Percentiles rank a stretch among this genome's conserved stretches.
Evolutionary conservation across 2,113 vertebrate genomes (phyloP).

Genomic region (Phaetusa simplex): DNA sequence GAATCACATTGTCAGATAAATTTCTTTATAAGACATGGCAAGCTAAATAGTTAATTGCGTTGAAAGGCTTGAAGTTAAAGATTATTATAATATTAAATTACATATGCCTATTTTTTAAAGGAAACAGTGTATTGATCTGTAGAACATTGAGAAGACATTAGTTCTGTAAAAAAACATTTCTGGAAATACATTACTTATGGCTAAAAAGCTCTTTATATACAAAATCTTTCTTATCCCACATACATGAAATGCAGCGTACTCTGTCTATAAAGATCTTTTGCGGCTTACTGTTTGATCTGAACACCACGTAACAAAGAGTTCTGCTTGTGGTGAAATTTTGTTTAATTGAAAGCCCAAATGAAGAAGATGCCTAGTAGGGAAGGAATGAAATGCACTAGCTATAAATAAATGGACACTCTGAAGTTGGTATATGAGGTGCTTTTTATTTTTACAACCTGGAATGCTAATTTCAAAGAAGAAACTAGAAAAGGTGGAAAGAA

Average conservation of each 20-base stretch:
- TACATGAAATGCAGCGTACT: background rate
- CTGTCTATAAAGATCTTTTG: background rate
- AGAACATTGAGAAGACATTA: background rate
- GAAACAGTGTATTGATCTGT: background rate
- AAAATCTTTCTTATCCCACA: background rate
- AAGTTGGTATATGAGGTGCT: background rate
- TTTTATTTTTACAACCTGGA: background rate
- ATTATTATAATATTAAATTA: background rate
- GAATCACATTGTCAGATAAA: background rate
- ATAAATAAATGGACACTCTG: background rate
- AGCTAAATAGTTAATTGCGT: background rate
- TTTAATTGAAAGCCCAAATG: background rate
- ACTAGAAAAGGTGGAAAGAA: background rate
- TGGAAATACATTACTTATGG: background rate
- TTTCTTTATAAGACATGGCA: background rate
- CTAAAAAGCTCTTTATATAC: background rate
- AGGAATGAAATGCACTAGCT: background rate
- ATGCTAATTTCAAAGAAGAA: slow-evolving; percentile 8
- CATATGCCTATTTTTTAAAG: background rate
- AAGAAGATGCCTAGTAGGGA: background rate
- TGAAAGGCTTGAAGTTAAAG: background rate
- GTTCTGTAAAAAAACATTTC: background rate
- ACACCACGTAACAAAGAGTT: background rate
- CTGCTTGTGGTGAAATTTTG: background rate
- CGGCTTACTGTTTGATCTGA: background rate